Evolutionary conservation across 2,113 vertebrate species (phyloP).

Genomic region (Mesoclemmys tuberculata): DNA sequence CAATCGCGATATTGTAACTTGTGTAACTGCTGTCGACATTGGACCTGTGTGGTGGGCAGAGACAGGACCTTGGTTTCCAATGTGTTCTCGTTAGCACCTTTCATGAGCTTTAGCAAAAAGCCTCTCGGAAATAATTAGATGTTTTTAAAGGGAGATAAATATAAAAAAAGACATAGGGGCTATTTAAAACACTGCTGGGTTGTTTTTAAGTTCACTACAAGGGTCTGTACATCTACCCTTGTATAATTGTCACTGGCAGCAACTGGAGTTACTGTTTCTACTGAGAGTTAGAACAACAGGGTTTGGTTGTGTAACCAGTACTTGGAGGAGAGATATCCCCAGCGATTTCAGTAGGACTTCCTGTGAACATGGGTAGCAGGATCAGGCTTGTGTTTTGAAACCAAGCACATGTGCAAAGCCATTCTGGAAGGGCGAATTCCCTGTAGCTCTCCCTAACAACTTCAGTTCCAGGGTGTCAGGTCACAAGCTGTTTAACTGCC

Average conservation of each 20-base stretch:
- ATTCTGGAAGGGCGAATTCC: neutral
- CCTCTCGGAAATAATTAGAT: neutral
- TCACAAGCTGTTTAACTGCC: conserved; percentile 4
- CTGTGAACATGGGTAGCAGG: neutral
- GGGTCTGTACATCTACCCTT: neutral
- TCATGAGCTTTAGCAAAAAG: neutral
- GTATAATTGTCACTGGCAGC: neutral
- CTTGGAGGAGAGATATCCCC: neutral
- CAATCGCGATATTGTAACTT: neutral
- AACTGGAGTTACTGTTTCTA: neutral
- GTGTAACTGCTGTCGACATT: neutral
- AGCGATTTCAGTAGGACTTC: rapidly evolving
- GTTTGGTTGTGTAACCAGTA: neutral
- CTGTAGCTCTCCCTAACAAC: neutral
- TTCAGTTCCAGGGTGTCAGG: neutral
- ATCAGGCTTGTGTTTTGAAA: neutral
- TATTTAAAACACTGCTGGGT: neutral
- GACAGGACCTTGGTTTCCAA: neutral
- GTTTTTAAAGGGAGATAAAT: neutral
- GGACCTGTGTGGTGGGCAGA: neutral
- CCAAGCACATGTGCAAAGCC: rapidly evolving
- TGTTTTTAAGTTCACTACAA: neutral
- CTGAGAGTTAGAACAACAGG: neutral
- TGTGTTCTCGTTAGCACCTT: neutral
- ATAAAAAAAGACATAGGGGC: neutral